Conservation (phyloP, 2,113 vertebrate genomes). For the Actenoides hombroni region DNA sequence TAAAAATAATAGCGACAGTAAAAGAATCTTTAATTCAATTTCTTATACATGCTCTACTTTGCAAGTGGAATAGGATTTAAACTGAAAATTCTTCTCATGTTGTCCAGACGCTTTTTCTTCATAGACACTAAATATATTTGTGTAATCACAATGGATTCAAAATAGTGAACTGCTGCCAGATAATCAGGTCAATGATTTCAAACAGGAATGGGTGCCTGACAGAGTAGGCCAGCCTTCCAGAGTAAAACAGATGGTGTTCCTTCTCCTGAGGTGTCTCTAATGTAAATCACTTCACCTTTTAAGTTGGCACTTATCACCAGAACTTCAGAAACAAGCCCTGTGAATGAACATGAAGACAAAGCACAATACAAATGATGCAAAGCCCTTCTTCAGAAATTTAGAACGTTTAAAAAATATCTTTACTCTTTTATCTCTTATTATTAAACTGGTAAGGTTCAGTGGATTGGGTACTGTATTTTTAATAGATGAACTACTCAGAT, state of each 20-base stretch:
- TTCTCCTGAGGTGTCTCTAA: not conserved
- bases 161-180: not conserved
- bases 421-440: not conserved
- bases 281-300: not conserved
- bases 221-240: not conserved
- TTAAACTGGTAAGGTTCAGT: not conserved
- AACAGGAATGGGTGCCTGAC: not conserved
- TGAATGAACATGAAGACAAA: not conserved
- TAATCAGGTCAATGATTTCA: rapidly evolving
- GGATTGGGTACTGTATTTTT: not conserved
- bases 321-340: not conserved
- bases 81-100: slow-evolving; percentile 16
- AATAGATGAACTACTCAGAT: not conserved
- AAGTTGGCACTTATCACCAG: slow-evolving; percentile 12
- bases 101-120: not conserved
- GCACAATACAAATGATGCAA: not conserved
- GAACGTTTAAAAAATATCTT: not conserved
- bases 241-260: not conserved
- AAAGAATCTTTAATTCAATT: not conserved
- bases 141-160: not conserved
- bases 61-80: slow-evolving; percentile 27
- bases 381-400: not conserved
- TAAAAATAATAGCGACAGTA: not conserved
- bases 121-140: not conserved
- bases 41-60: not conserved